Evolutionary conservation across 2,797 vertebrate genomes (phyloP), one percentile per base, ranked within the genome.

Genomic region (Pseudomugil gertrudae): DNA sequence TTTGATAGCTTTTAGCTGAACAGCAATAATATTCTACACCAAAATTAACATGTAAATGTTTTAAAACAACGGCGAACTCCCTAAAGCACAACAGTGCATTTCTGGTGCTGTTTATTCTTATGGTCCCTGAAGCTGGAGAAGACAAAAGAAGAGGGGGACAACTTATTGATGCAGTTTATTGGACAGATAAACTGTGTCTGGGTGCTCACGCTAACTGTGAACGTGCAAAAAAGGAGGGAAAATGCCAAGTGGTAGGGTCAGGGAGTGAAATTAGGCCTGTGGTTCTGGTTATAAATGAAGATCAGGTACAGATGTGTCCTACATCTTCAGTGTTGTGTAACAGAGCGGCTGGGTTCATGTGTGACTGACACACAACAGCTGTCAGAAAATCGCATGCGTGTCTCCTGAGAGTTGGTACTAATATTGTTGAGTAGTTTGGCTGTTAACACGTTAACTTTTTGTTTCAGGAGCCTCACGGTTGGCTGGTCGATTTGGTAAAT

Each of bases 401-500:
- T 64, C 11, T 56, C 0, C 21, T 3, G 21, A 45, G 35, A 52
- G 60, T 70, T 24, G 58, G n/a, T 11, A 11, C 21, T 63, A 45
- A 55, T 32, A 63, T 43, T 71, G 48, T 51, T 66, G 17, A 69
- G 58, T 67, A 66, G 58, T 66, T 38, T 51, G 14, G 35, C 51
- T 76, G 14, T 72, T 40, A 68, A 45, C 53, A 27, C 47, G 9
- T 59, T 36, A 2, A 9, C 45, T 59, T 11, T 85, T 19, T 91
- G 63, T 91, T 86, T 89, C 83, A 97, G 98, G 98, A 99, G 83
- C 98, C 98, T 84, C 97, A 99, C n/a, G 98, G 98, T 33, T 99
- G 98, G 98, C 93, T 99, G 80, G 97, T 99, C 74, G 98, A 99
- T 89, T 92, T 99, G 74, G 97, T 99, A 70, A 99, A 99, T 91